Evolutionary conservation across 2,113 vertebrate species (phyloP).

Genomic region (Caloenas nicobarica): DNA sequence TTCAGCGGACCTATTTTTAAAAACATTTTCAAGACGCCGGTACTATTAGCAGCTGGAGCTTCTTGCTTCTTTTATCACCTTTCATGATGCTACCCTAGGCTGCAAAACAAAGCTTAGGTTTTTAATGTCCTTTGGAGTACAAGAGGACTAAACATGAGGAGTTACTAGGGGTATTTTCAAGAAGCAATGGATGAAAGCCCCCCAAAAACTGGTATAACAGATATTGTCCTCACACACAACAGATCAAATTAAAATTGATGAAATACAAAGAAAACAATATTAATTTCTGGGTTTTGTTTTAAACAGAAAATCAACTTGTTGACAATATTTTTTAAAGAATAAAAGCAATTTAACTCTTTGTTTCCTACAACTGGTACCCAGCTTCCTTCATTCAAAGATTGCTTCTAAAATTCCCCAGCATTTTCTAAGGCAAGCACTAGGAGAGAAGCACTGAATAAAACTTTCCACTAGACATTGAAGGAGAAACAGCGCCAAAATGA

Average conservation of each 20-base stretch:
- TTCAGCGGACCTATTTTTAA: neutral
- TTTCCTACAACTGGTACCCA: neutral
- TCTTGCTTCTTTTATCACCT: neutral
- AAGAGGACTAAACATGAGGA: neutral
- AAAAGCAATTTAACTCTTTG: neutral
- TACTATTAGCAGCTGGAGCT: neutral
- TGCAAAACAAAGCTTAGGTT: neutral
- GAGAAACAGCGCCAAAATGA: constrained; percentile 20
- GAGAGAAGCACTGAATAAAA: neutral
- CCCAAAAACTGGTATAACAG: neutral
- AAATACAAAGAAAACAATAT: neutral
- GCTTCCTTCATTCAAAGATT: neutral
- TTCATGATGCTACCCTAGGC: neutral
- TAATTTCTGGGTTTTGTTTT: neutral
- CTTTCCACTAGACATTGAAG: neutral
- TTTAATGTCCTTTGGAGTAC: neutral
- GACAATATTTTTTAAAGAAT: neutral
- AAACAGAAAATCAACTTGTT: neutral
- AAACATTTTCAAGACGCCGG: neutral
- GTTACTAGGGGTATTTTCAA: neutral
- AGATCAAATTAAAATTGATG: neutral
- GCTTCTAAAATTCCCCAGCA: neutral
- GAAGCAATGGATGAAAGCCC: neutral
- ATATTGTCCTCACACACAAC: neutral
- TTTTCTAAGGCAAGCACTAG: neutral